These are phyloP conservation scores for Deilephila elpenor DNA, from an alignment of 2,888 invertebrate species.

Conservation along the genomic window DNA sequence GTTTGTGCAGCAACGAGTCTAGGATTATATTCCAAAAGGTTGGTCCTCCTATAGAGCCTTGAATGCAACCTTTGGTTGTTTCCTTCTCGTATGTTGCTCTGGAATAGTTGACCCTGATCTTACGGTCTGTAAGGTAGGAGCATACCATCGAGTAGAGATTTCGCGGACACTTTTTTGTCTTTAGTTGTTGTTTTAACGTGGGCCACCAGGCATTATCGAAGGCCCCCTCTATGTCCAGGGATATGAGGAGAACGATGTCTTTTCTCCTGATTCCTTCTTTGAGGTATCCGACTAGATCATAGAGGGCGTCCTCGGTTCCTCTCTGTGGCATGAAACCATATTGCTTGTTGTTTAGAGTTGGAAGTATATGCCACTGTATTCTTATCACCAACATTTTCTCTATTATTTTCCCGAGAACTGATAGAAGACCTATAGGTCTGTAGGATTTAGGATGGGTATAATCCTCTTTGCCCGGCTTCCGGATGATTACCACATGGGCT, in stretches of 20 bases:
- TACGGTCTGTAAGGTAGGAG: constrained; percentile 33
- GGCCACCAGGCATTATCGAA: constrained; percentile 54
- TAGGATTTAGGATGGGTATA: constrained; percentile 23
- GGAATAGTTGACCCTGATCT: constrained; percentile 22
- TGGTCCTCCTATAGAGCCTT: constrained; percentile 39
- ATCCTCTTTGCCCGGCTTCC: constrained; percentile 30
- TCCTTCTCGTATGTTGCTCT: constrained; percentile 16
- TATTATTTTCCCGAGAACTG: constrained; percentile 30
- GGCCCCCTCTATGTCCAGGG: constrained; percentile 46
- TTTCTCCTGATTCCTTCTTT: constrained; percentile 25
- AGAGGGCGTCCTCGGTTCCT: constrained; percentile 40
- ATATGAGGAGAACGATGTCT: constrained; percentile 33
- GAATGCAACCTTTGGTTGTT: constrained; percentile 39
- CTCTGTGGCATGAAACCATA: constrained; percentile 41
- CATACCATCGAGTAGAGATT: constrained; percentile 31
- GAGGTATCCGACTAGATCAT: constrained; percentile 30
- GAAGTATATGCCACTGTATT: constrained; percentile 34
- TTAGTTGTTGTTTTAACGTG: constrained; percentile 33
- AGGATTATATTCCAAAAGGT: constrained; percentile 35
- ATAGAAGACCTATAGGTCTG: constrained; percentile 28
- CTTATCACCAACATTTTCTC: constrained; percentile 37
- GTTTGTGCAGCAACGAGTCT: constrained; percentile 25
- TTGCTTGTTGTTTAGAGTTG: constrained; percentile 32
- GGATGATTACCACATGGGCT: constrained; percentile 2
- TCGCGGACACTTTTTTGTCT: constrained; percentile 33